Percentiles rank a stretch among this genome's conserved stretches.
These are phyloP conservation scores for Tricholaema leucomelas DNA, from an alignment of 2,113 vertebrate genomes.

Conservation along the genomic window DNA sequence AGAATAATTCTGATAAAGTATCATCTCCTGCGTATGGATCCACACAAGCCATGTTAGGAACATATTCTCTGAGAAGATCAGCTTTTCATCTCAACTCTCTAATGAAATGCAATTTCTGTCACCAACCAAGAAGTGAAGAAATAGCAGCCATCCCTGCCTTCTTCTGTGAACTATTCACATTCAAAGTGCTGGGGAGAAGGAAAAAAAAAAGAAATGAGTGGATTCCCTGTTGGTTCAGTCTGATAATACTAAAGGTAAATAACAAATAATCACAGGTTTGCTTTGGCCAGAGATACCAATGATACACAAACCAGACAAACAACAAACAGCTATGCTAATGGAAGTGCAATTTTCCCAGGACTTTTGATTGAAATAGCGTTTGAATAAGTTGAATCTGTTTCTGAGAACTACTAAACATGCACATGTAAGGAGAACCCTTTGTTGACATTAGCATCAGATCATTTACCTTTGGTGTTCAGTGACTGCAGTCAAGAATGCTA, in stretches of 20 bases:
- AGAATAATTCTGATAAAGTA: neutral
- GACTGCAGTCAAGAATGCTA: neutral
- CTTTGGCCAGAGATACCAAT: neutral
- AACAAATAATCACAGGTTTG: neutral
- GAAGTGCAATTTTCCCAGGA: neutral
- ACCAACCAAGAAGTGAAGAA: slow-evolving; percentile 18
- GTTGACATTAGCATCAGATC: neutral
- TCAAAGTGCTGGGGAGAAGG: accelerated
- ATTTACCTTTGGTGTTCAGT: neutral
- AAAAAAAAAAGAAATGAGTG: neutral
- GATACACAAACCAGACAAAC: neutral
- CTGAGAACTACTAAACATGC: neutral
- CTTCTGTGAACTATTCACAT: slow-evolving; percentile 7
- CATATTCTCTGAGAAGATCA: neutral
- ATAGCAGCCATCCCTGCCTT: slow-evolving; percentile 19
- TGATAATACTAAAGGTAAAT: neutral
- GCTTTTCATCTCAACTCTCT: neutral
- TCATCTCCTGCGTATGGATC: neutral
- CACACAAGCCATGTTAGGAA: neutral
- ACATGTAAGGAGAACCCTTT: neutral
- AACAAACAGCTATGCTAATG: neutral
- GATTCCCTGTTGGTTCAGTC: neutral
- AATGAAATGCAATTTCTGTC: slow-evolving; percentile 33
- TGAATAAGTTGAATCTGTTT: neutral
- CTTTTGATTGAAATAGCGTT: neutral